Base-by-base conservation (phyloP, 2,797 vertebrate genomes). In the Geotrypetes seraphini region DNA sequence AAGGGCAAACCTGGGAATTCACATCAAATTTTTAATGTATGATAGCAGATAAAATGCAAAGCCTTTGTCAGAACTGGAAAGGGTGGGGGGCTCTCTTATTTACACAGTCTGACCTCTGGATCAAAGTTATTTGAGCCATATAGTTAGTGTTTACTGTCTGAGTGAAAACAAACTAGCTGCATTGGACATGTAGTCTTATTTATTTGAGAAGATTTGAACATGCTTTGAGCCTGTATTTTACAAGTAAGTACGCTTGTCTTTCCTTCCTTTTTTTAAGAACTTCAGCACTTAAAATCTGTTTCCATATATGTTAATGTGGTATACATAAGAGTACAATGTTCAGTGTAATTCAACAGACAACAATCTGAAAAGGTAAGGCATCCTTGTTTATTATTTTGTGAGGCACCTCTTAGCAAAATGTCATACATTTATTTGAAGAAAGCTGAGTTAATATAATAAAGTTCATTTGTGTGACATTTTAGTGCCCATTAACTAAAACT, bases 171-270 rank as follows among this genome's bases (percentile, higher is more conserved):
- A n/a, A n/a, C n/a, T n/a, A n/a, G n/a, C n/a, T n/a, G n/a, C 66
- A 53, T 47, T 50, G 63, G 61, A 63, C 71, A 37, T 57, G 63
- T 71, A 61, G 66, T 62, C 65, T 11, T 58, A 71, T 72, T 69
- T 68, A 70, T 78, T 64, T 74, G 71, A 62, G 53, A 71, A 76
- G 45, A 53, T 47, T 51, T 44, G 37, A 53, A 55, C 65, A 70
- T 68, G 57, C 76, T 79, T 69, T 82, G 75, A 81, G 60, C 69
- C 73, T 69, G 72, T 79, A 66, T 59, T 54, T 61, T 57, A 70
- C 63, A 78, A 79, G 79, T 78, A 83, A 84, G 77, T 79, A 84
- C 61, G 1, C 51, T n/a, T 47, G 49, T 64, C 55, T 68, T 71
- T 61, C 44, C 52, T 70, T 72, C 29, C 16, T 57, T 55, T 55